Conservation (phyloP, 2,888 invertebrate genomes). For the Drosophila kokeensis region DNA sequence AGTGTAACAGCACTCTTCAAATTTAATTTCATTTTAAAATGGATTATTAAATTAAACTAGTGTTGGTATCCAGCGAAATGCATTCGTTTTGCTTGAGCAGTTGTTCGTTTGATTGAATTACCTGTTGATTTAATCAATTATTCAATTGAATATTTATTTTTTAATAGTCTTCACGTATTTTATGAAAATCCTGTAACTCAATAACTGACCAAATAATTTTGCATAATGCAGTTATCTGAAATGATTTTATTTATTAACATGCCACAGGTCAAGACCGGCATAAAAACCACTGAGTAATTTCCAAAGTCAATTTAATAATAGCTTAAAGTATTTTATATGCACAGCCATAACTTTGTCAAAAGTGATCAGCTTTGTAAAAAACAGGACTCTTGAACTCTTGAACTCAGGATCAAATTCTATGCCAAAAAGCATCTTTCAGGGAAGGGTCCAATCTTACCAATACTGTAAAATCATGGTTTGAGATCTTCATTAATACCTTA, state of each 20-base stretch:
- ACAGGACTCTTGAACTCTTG: neutral
- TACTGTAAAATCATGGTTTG: neutral
- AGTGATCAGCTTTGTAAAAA: neutral
- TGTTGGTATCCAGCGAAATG: neutral
- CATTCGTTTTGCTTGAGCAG: neutral
- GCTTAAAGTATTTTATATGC: neutral
- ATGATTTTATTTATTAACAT: neutral
- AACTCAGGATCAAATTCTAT: neutral
- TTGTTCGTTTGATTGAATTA: neutral
- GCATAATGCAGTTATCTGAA: neutral
- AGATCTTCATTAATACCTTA: neutral
- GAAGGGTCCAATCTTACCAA: neutral
- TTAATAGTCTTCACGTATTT: neutral
- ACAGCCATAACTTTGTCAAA: neutral
- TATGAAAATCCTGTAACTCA: neutral
- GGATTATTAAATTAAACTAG: neutral
- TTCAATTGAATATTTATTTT: neutral
- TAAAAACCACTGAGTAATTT: neutral
- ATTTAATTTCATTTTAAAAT: neutral
- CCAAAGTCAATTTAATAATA: neutral
- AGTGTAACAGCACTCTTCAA: neutral
- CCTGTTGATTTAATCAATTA: slow-evolving; percentile 1
- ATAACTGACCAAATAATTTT: neutral
- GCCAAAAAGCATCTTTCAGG: neutral
- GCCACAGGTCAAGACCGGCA: neutral